Evolutionary conservation across 1,140 invertebrate genomes (phyloP).

Genomic region (Pseudoatta argentina): DNA sequence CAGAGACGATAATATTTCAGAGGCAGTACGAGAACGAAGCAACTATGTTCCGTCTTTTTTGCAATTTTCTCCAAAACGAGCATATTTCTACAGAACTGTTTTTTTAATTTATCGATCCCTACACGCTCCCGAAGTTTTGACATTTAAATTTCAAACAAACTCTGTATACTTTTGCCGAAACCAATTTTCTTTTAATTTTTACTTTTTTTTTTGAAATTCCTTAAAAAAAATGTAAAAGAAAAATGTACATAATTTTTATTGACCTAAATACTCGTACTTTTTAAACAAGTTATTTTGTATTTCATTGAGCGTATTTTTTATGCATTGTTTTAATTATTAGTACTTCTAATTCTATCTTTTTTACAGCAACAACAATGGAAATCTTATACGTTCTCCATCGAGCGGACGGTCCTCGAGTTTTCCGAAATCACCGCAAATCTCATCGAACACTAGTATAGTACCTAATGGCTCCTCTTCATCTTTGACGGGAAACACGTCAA

Average conservation of each 20-base stretch:
- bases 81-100: no score
- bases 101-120: no score
- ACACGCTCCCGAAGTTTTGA: no score
- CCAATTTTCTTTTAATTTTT: not conserved
- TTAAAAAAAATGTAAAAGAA: not conserved
- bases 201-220: not conserved
- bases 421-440: constrained; percentile 67
- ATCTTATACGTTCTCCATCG: constrained; percentile 35
- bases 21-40: no score
- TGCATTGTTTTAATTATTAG: not conserved
- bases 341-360: not conserved
- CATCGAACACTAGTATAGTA: constrained; percentile 28
- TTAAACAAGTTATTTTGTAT: not conserved
- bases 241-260: not conserved
- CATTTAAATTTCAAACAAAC: no score
- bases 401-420: constrained; percentile 51
- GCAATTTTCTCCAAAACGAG: no score
- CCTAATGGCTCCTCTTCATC: constrained; percentile 54
- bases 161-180: not conserved
- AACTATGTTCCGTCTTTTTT: no score
- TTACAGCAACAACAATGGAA: constrained; percentile 57
- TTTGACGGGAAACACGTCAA: constrained; percentile 20
- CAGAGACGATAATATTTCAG: no score
- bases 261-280: not conserved
- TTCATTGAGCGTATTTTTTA: not conserved